Evolutionary conservation across 2,113 vertebrate genomes (phyloP).

Genomic region (Alethe castanea): DNA sequence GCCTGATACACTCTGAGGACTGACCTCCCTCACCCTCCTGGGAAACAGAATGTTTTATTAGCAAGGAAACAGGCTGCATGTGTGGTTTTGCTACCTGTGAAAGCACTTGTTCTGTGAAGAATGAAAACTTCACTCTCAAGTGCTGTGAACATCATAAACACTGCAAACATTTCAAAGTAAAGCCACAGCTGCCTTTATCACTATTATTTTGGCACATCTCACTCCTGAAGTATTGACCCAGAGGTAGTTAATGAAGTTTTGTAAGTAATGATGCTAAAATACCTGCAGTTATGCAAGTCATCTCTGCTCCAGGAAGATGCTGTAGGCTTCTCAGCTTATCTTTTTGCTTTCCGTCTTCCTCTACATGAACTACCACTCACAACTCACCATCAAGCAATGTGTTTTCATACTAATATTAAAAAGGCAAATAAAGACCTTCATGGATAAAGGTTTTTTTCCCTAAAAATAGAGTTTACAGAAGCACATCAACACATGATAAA

Average conservation of each 20-base stretch:
- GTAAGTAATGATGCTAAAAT: not conserved
- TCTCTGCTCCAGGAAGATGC: not conserved
- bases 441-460: not conserved
- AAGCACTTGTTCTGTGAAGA: not conserved
- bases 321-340: not conserved
- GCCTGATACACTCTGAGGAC: not conserved
- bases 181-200: not conserved
- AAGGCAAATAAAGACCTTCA: not conserved
- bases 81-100: not conserved
- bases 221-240: not conserved
- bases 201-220: not conserved
- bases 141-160: not conserved
- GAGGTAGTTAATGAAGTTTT: not conserved
- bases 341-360: not conserved
- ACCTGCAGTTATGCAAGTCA: not conserved
- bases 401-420: not conserved
- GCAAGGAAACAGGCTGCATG: not conserved
- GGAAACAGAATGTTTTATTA: not conserved
- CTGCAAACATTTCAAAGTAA: not conserved
- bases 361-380: not conserved
- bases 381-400: not conserved
- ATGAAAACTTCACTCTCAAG: not conserved
- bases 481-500: not conserved
- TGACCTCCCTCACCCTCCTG: not conserved
- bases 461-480: not conserved